Conservation (phyloP, 2,888 invertebrate species). For the Acanthococcus lagerstroemiae region DNA sequence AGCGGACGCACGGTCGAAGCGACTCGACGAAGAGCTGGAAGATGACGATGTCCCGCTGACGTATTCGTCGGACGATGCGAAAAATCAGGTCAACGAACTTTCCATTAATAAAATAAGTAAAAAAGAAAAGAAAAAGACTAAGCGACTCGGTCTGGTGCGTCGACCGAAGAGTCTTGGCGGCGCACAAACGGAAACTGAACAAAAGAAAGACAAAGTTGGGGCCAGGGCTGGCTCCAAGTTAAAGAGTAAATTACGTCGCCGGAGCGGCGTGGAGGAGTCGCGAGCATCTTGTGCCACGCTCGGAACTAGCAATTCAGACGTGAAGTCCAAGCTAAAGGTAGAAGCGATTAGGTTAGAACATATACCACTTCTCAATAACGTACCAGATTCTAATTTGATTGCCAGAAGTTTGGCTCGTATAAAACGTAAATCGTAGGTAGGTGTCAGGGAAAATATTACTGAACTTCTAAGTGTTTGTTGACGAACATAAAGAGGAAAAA, state of each 20-base stretch:
- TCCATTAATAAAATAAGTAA: neutral
- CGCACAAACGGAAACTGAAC: neutral
- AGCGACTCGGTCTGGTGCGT: neutral
- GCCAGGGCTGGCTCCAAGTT: neutral
- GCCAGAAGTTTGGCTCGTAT: neutral
- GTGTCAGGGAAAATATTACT: too few relatives aligned
- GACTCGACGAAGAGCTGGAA: neutral
- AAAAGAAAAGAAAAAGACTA: neutral
- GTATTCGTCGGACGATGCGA: slow-evolving; percentile 21
- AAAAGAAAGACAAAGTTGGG: neutral
- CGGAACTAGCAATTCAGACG: neutral
- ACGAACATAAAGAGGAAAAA: too few relatives aligned
- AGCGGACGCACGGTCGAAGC: neutral
- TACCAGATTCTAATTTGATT: slow-evolving; percentile 9
- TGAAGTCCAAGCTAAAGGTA: slow-evolving; percentile 2
- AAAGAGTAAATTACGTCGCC: neutral
- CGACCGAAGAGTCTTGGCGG: neutral
- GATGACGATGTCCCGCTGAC: slow-evolving; percentile 10
- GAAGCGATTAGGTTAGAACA: slow-evolving; percentile 8
- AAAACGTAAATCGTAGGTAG: neutral
- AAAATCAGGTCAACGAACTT: slow-evolving; percentile 29
- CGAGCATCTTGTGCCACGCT: neutral
- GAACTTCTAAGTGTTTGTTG: too few relatives aligned
- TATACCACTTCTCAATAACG: neutral
- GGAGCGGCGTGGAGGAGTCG: neutral